Evolutionary conservation across 2,888 invertebrate species (phyloP).

Genomic region (Stenotaenia linearis): DNA sequence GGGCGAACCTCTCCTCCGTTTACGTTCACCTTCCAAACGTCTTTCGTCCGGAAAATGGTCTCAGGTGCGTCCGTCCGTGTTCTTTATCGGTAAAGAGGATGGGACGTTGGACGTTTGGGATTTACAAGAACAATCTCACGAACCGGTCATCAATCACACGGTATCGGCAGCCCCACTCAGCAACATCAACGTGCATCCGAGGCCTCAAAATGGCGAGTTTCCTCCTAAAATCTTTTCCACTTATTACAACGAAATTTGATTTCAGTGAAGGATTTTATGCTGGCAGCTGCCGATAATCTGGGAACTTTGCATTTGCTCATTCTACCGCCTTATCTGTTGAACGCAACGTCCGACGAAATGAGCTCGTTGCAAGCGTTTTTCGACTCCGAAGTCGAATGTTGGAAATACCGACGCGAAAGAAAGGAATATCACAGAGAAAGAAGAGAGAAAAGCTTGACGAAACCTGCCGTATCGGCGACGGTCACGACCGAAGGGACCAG

Average conservation of each 20-base stretch:
- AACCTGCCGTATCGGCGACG: neutral
- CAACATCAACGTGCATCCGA: constrained; percentile 46
- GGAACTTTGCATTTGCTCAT: constrained; percentile 1
- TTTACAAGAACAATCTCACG: constrained; percentile 62
- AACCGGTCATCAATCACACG: constrained; percentile 61
- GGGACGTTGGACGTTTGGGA: constrained; percentile 79
- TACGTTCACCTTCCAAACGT: neutral
- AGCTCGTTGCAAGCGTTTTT: neutral
- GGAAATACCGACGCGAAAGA: neutral
- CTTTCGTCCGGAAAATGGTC: constrained; percentile 60
- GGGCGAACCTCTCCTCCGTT: neutral
- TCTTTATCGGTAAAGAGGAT: constrained; percentile 65
- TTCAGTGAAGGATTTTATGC: neutral
- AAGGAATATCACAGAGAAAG: neutral
- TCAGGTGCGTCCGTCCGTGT: constrained; percentile 63
- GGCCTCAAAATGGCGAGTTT: neutral
- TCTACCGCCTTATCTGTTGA: neutral
- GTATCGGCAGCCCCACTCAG: constrained; percentile 63
- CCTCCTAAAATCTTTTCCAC: too few species aligned
- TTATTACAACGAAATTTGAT: neutral
- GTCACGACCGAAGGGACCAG: neutral
- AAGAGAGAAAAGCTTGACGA: neutral
- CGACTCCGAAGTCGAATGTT: neutral
- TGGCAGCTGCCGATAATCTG: neutral
- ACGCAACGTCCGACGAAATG: neutral